Evolutionary conservation across 2,888 invertebrate species (phyloP), one percentile per base, ranked within the genome.

Genomic region (Eupithecia centaureata): DNA sequence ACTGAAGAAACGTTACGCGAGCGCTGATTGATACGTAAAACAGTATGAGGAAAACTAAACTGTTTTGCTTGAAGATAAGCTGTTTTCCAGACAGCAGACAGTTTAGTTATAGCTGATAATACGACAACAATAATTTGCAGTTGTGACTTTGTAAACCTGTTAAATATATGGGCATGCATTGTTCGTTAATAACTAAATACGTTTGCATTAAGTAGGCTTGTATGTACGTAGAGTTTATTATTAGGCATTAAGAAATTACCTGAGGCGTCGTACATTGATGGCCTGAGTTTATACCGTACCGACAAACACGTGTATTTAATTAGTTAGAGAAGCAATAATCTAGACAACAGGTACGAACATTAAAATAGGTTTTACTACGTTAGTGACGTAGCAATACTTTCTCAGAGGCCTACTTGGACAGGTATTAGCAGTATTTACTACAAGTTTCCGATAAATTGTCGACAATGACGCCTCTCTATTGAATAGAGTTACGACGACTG

Each of bases 31-130:
- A 76, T 72, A 74, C 57, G 4, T 12, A 57, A 73, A 71, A 79
- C 61, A 77, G 61, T 65, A 51, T 4, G 30, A 82, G 85, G 80
- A 84, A 83, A 82, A 82, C 76, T 74, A 72, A 61, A 57, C 70
- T 61, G 72, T 81, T 74, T 73, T 73, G 54, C 32, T 42, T 52
- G 52, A 3, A 13, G 8, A 18, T 30, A 54, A 58, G 4, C 35
- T 60, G 30, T 61, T 67, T 56, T 35, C 61, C 18, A 47, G 47
- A 47, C 42, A 22, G 22, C 22, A 18, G 47, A 47, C 47, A 47
- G 22, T 22, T 18, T 47, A 4, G 22, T 22, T 12, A 47, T 47
- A 12, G 22, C 22, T 47, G 47, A 47, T 47, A 47, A 42, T 10
- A 10, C 18, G 18, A 47, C 18, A 0, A 8, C 10, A 47, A 42